Evolutionary conservation across 1,140 invertebrate species (phyloP).

Genomic region (Melipona quadrifasciata): DNA sequence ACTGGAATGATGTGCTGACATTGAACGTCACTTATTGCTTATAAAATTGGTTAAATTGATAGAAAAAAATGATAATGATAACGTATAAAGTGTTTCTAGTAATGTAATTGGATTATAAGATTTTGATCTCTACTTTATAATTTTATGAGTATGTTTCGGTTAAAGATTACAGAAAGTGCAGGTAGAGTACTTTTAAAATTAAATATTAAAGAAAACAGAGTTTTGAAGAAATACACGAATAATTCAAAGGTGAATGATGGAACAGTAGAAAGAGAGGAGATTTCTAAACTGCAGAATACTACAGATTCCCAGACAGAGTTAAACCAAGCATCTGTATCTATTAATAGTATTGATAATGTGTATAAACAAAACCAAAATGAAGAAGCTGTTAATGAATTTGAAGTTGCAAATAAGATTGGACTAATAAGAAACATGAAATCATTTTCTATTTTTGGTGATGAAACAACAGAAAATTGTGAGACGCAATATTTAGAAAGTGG

Average conservation of each 20-base stretch:
- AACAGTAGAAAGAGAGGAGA: background rate
- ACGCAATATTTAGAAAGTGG: constrained; percentile 42
- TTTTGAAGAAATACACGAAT: no score
- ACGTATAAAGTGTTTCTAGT: background rate
- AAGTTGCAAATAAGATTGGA: constrained; percentile 1
- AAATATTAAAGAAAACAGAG: background rate
- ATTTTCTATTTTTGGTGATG: background rate
- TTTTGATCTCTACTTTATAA: background rate
- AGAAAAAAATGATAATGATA: no score
- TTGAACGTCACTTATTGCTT: background rate
- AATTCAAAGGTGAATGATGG: background rate
- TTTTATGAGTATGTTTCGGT: background rate
- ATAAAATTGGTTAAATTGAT: no score
- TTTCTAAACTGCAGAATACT: no score
- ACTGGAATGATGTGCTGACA: background rate
- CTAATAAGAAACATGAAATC: background rate
- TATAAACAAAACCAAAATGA: no score
- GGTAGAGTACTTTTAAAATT: background rate
- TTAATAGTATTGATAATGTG: background rate
- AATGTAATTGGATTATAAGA: no score
- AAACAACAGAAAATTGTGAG: constrained; percentile 43
- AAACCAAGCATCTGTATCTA: background rate
- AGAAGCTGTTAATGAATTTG: background rate
- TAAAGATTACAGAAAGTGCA: background rate
- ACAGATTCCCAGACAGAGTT: background rate